Evolutionary conservation across 2,113 vertebrate species (phyloP), one percentile per base, ranked within the genome.

Genomic region (Sarotherodon lohbergeri): DNA sequence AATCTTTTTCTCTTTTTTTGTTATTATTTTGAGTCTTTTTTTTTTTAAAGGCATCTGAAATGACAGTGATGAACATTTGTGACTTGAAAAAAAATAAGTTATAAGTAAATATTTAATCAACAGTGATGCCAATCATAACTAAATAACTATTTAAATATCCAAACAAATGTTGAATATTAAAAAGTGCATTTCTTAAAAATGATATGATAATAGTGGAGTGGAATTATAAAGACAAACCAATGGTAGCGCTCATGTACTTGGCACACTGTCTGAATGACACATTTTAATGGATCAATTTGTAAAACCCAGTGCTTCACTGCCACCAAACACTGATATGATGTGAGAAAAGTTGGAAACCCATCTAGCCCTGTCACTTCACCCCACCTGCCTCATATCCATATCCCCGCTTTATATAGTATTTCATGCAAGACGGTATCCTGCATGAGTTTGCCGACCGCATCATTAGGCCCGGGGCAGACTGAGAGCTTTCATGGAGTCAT

Each of bases 401-500:
- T 78, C 17, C 27, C 43, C 24, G 36, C 11, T 6, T 78, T 54
- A 76, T 39, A 76, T 87, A 83, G 79, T 41, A 48, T 78, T 32
- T 46, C 6, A 71, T 80, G 56, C 59, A 85, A 36, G 36, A 78
- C 27, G 22, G 55, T 55, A 43, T 39, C 24, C 22, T 84, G 41
- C 50, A 48, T 3, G 11, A 81, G 81, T 89, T 78, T 83, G 83
- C 71, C 48, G 54, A 89, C 78, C 84, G 57, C 68, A 86, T 90
- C 81, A 80, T 87, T 59, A 80, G 76, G 76, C 80, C 12, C 14
- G 11, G 80, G 17, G 84, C 52, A 89, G 87, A 90, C 90, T 56
- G 90, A 90, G 43, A 78, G 84, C 89, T 83, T 82, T 86, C 36
- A 19, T n/a, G 34, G 78, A 76, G 50, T 90, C 86, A 90, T 82